These are phyloP conservation scores for Panthera uncia DNA, from an alignment of 2,113 vertebrate genomes.

Conservation along the genomic window DNA sequence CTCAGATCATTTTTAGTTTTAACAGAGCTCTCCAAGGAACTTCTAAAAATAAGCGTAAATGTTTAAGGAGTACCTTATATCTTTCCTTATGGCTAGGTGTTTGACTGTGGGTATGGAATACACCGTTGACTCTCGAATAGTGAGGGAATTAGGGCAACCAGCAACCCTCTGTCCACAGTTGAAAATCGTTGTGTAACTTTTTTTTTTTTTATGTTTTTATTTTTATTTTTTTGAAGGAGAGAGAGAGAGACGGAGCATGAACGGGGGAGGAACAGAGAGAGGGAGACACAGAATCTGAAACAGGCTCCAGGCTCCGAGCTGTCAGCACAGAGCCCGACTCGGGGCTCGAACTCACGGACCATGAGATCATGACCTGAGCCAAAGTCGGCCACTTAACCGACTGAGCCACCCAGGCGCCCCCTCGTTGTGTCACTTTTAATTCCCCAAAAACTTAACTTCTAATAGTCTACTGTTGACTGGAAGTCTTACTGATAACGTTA, in stretches of 20 bases:
- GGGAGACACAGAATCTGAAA: too few species aligned
- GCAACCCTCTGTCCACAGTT: not conserved
- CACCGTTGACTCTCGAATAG: not conserved
- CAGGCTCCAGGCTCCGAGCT: too few species aligned
- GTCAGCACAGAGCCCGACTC: too few species aligned
- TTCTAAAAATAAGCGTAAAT: not conserved
- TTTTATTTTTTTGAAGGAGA: too few species aligned
- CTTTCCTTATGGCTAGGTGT: not conserved
- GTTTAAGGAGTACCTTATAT: not conserved
- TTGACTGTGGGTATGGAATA: not conserved
- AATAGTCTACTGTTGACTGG: not conserved
- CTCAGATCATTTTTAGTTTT: not conserved
- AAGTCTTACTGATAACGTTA: not conserved
- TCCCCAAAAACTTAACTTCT: not conserved
- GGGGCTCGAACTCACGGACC: too few species aligned
- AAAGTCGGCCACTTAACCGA: too few species aligned
- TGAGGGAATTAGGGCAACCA: not conserved
- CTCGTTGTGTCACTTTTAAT: not conserved
- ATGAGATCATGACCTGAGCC: too few species aligned
- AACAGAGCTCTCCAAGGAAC: not conserved
- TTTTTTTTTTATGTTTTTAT: too few species aligned
- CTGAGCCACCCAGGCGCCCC: too few species aligned
- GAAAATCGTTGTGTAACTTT: not conserved
- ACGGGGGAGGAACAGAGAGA: too few species aligned
- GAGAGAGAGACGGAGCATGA: too few species aligned